Evolutionary conservation across 2,113 vertebrate genomes (phyloP).

Genomic region (Butorides virescens): DNA sequence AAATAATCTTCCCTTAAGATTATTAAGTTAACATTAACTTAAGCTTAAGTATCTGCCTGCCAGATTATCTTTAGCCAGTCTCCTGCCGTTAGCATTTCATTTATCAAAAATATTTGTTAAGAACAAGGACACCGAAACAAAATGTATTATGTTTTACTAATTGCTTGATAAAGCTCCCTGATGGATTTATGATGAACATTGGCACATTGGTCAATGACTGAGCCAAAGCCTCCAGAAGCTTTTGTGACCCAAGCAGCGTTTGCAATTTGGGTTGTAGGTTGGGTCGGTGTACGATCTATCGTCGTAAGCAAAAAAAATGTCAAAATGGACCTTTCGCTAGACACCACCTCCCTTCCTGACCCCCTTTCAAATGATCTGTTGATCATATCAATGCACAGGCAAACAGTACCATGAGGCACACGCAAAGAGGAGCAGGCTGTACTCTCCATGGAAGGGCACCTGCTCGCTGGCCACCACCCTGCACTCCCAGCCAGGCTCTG

Average conservation of each 20-base stretch:
- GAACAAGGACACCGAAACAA: neutral
- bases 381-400: neutral
- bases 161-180: neutral
- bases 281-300: neutral
- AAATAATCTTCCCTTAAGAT: constrained; percentile 18
- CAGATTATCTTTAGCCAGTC: neutral
- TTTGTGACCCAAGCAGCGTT: rapidly evolving
- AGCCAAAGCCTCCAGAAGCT: neutral
- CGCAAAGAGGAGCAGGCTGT: neutral
- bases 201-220: rapidly evolving
- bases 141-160: neutral
- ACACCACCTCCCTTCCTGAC: neutral
- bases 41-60: neutral
- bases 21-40: no score
- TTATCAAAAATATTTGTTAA: neutral
- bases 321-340: neutral
- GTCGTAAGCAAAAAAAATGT: neutral
- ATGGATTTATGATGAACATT: neutral
- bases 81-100: neutral
- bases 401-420: neutral
- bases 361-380: rapidly evolving
- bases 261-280: neutral
- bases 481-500: neutral
- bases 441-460: neutral
- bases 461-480: rapidly evolving